These are phyloP conservation scores for Mirounga angustirostris DNA, from an alignment of 2,113 vertebrate genomes.

Conservation along the genomic window DNA sequence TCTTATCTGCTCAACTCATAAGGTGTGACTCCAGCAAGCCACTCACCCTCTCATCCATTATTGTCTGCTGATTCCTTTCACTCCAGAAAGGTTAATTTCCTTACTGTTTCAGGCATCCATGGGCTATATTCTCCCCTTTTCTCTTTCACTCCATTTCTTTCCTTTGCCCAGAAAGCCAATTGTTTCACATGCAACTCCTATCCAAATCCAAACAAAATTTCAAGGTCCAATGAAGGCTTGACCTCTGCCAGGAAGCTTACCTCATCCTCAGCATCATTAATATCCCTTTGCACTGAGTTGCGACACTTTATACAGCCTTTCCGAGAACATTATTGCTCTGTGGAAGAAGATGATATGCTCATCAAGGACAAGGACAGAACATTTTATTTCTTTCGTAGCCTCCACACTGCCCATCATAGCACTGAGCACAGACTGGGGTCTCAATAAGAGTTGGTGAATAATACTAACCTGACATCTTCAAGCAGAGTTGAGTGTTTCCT, in stretches of 20 bases:
- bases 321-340: not conserved
- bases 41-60: not conserved
- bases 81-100: not conserved
- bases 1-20: not conserved
- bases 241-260: not conserved
- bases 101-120: not conserved
- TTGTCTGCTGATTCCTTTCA: not conserved
- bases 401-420: not conserved
- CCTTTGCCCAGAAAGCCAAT: slow-evolving; percentile 9
- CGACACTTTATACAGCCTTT: not conserved
- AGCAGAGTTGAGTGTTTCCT: not conserved
- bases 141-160: not conserved
- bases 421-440: not conserved
- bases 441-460: not conserved
- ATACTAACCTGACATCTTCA: not conserved
- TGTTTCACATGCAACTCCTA: not conserved
- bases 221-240: not conserved
- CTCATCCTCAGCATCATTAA: slow-evolving; percentile 2
- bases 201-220: slow-evolving; percentile 20
- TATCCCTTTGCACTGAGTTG: not conserved
- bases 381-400: slow-evolving; percentile 48
- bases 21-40: not conserved
- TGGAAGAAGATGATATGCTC: slow-evolving; percentile 22
- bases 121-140: not conserved
- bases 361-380: slow-evolving; percentile 50